Evolutionary conservation across 2,888 invertebrate genomes (phyloP).

Genomic region (Aelia acuminata): DNA sequence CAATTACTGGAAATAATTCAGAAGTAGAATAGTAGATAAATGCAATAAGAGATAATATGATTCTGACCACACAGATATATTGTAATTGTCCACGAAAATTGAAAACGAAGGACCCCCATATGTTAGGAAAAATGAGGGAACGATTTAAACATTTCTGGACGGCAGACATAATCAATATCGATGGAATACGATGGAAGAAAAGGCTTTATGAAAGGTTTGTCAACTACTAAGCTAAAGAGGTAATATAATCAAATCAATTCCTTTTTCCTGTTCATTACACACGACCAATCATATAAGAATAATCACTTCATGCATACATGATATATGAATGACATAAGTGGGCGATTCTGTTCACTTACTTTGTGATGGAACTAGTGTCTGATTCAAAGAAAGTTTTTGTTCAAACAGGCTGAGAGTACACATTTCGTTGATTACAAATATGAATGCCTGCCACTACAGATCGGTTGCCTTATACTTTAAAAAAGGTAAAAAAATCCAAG

Average conservation of each 20-base stretch:
- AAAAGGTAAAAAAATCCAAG: too few relatives aligned
- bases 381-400: too few relatives aligned
- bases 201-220: background rate
- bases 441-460: too few relatives aligned
- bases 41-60: background rate
- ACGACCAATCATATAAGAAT: background rate
- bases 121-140: background rate
- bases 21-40: background rate
- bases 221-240: background rate
- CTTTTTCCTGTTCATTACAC: background rate
- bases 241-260: conserved; percentile 7
- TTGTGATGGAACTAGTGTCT: too few relatives aligned
- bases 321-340: too few relatives aligned
- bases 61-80: background rate
- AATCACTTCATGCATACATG: too few relatives aligned
- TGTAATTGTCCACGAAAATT: background rate
- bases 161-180: conserved; percentile 10
- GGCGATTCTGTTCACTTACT: too few relatives aligned
- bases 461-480: too few relatives aligned
- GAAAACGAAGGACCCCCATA: background rate
- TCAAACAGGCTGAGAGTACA: too few relatives aligned
- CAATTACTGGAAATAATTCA: background rate
- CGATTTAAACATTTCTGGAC: background rate
- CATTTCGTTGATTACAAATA: too few relatives aligned
- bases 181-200: background rate